A percentile compares a stretch with the other conserved stretches of the same genome.
Evolutionary conservation across 2,888 invertebrate species (phyloP).

Genomic region (Pseudanteris insignis): DNA sequence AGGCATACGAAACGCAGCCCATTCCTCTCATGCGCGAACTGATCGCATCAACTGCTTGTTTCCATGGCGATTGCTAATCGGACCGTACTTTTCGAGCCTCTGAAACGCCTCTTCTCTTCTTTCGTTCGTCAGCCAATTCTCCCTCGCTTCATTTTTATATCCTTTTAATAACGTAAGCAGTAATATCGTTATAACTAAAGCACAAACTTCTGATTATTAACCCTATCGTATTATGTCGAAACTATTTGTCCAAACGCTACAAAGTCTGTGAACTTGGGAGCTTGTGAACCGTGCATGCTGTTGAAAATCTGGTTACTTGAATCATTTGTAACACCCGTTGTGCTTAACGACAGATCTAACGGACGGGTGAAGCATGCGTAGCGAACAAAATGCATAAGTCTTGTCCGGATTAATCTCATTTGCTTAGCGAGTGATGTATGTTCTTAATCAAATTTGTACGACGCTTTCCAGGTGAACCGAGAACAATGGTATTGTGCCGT

Average conservation of each 20-base stretch:
- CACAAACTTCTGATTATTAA: too few species aligned
- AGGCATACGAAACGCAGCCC: constrained; percentile 52
- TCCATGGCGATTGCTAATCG: constrained; percentile 72
- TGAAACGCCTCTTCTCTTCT: constrained; percentile 43
- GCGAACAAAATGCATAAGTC: not conserved
- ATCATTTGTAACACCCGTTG: too few species aligned
- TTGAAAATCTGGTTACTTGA: too few species aligned
- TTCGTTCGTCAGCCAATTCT: constrained; percentile 31
- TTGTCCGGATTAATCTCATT: constrained; percentile 23
- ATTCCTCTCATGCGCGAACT: constrained; percentile 63
- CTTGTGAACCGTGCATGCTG: too few species aligned
- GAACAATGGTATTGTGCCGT: constrained; percentile 21
- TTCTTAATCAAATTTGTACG: constrained; percentile 35
- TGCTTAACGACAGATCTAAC: too few species aligned
- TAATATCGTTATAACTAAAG: too few species aligned
- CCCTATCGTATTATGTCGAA: too few species aligned
- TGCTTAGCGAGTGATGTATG: constrained; percentile 17
- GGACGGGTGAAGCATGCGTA: too few species aligned
- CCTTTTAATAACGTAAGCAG: too few species aligned
- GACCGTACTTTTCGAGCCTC: constrained; percentile 61
- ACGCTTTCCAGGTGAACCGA: constrained; percentile 22
- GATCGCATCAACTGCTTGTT: constrained; percentile 71
- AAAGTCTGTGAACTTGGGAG: too few species aligned
- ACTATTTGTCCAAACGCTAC: too few species aligned
- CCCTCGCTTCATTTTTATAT: constrained; percentile 29